phyloP scores from a whole-genome alignment of 2,888 invertebrate genomes.

The Therioaphis trifolii region DNA sequence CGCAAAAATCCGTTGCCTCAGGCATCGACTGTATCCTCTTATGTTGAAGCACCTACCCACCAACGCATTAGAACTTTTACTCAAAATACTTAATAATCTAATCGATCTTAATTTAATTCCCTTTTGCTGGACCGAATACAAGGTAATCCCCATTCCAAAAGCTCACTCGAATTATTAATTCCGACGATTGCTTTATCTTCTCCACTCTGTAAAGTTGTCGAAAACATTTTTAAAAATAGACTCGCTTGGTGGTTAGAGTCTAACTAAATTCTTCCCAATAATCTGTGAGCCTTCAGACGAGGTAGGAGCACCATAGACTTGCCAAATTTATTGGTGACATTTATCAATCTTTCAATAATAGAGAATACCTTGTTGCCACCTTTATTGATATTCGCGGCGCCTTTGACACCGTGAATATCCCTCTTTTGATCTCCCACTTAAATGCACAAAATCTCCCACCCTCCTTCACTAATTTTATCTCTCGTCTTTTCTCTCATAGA shows the following conservation, averaged over 20 bases:
- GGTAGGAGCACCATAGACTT: too few species aligned
- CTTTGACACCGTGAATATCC: too few species aligned
- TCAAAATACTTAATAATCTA: neutral
- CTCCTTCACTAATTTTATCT: neutral
- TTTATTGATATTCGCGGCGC: too few species aligned
- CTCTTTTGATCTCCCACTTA: neutral
- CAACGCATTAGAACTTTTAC: neutral
- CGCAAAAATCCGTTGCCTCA: neutral
- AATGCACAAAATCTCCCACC: neutral
- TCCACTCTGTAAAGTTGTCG: conserved; percentile 1
- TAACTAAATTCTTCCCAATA: too few species aligned
- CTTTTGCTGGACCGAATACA: neutral
- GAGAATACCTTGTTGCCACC: too few species aligned
- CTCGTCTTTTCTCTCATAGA: conserved; percentile 1
- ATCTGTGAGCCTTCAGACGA: too few species aligned
- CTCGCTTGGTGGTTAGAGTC: neutral
- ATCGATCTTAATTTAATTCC: neutral
- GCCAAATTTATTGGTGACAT: too few species aligned
- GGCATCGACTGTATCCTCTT: conserved; percentile 7
- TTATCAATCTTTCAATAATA: too few species aligned
- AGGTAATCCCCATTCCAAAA: too few species aligned
- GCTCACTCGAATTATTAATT: neutral
- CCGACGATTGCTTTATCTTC: conserved; percentile 7
- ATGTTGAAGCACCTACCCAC: conserved; percentile 29
- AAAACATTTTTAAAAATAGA: neutral